These are phyloP conservation scores for Bellardia pandia DNA, from an alignment of 2,888 invertebrate genomes.

Conservation along the genomic window DNA sequence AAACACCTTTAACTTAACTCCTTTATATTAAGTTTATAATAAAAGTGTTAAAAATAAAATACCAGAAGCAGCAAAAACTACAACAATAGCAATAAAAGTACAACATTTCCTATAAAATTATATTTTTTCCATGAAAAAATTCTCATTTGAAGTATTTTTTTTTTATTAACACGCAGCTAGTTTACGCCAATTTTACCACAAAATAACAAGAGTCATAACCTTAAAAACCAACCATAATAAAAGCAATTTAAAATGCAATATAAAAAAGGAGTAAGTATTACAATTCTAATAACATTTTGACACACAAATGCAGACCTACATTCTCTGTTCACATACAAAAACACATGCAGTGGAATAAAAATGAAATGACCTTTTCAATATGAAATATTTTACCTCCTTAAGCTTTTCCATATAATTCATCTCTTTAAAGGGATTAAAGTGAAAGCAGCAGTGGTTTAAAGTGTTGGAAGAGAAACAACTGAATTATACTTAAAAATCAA, in stretches of 20 bases:
- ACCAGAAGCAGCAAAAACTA: neutral
- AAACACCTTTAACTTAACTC: neutral
- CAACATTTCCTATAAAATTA: slow-evolving; percentile 25
- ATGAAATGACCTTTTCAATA: slow-evolving; percentile 27
- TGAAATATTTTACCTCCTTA: neutral
- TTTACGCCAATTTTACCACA: slow-evolving; percentile 41
- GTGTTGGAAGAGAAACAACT: neutral
- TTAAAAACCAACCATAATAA: slow-evolving; percentile 41
- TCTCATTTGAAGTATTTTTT: slow-evolving; percentile 34
- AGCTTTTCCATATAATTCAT: neutral
- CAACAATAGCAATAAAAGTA: neutral
- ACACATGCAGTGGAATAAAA: slow-evolving; percentile 1
- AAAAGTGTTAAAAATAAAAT: slow-evolving; percentile 37
- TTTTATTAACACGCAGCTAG: slow-evolving; percentile 46
- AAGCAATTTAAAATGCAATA: slow-evolving; percentile 9
- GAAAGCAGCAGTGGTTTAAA: neutral
- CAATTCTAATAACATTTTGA: slow-evolving; percentile 2
- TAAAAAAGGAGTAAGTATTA: neutral
- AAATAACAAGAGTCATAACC: slow-evolving; percentile 67
- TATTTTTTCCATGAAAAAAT: slow-evolving; percentile 38
- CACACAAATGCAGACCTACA: neutral
- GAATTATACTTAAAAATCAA: slow-evolving; percentile 19
- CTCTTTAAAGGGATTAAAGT: neutral
- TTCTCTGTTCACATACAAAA: neutral
- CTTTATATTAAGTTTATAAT: neutral